Conservation (phyloP, 2,797 vertebrate genomes). For the Chanos chanos region DNA sequence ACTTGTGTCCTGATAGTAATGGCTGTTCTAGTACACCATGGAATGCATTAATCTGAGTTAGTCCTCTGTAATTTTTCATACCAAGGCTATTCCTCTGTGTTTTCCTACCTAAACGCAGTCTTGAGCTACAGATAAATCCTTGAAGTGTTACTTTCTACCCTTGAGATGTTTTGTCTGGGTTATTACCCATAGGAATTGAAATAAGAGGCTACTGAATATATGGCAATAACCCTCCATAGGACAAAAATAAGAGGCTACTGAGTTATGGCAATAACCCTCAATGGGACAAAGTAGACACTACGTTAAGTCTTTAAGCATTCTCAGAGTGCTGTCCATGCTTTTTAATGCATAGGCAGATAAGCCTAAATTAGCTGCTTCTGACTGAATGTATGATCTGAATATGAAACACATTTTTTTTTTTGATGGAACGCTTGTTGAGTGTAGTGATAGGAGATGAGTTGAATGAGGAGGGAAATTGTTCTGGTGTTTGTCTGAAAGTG, state of each 20-base stretch:
- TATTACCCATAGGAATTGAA: no score
- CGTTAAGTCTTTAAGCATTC: neutral
- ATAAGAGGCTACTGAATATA: no score
- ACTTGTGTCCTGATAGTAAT: no score
- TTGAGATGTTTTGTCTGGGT: neutral
- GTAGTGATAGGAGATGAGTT: neutral
- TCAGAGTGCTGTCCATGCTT: neutral
- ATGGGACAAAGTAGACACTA: neutral
- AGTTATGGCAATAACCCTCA: no score
- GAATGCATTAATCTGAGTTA: no score
- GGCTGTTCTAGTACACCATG: no score
- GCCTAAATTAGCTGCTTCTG: neutral
- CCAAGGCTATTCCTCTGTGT: no score
- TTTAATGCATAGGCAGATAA: neutral
- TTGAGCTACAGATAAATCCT: neutral
- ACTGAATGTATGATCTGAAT: neutral
- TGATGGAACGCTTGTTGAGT: neutral
- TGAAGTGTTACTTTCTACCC: neutral
- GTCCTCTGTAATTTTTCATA: no score
- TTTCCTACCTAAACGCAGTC: no score
- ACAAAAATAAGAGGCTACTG: neutral
- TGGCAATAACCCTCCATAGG: no score
- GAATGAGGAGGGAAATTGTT: neutral
- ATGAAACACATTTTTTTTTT: neutral
- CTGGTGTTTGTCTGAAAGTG: neutral